Evolutionary conservation across 23 tunicate species (phyloP).

Genomic region (Halocynthia roretzi): DNA sequence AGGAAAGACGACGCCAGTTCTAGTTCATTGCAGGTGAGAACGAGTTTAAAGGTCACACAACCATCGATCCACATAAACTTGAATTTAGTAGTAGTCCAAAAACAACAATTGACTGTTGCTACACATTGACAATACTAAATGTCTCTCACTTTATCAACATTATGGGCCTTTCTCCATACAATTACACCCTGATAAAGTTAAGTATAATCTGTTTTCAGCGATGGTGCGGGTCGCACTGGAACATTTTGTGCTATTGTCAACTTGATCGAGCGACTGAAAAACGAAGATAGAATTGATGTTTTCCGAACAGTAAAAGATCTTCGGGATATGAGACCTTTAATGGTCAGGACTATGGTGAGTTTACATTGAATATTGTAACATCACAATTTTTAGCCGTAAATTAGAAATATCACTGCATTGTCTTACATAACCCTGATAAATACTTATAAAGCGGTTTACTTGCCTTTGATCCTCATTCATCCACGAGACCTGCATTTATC

Average conservation of each 20-base stretch:
- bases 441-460: too few relatives aligned
- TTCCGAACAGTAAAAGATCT: constrained; percentile 10
- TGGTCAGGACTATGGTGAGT: constrained; percentile 14
- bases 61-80: too few relatives aligned
- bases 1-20: background rate
- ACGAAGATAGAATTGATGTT: constrained; percentile 10
- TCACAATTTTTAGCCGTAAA: background rate
- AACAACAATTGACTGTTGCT: too few relatives aligned
- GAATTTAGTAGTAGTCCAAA: too few relatives aligned
- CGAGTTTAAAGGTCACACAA: background rate
- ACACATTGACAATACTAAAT: too few relatives aligned
- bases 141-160: too few relatives aligned
- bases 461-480: too few relatives aligned
- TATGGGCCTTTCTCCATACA: too few relatives aligned
- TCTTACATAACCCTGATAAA: too few relatives aligned
- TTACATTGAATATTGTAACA: background rate
- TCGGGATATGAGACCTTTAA: constrained; percentile 5
- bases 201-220: background rate
- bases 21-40: constrained; percentile 1
- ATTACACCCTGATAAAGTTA: too few relatives aligned
- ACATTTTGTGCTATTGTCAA: constrained; percentile 6
- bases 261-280: constrained; percentile 1
- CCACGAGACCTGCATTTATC: too few relatives aligned
- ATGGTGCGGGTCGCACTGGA: background rate
- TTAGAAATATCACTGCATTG: too few relatives aligned